Base-by-base conservation (phyloP, 2,113 vertebrate genomes). In the Galemys pyrenaicus region DNA sequence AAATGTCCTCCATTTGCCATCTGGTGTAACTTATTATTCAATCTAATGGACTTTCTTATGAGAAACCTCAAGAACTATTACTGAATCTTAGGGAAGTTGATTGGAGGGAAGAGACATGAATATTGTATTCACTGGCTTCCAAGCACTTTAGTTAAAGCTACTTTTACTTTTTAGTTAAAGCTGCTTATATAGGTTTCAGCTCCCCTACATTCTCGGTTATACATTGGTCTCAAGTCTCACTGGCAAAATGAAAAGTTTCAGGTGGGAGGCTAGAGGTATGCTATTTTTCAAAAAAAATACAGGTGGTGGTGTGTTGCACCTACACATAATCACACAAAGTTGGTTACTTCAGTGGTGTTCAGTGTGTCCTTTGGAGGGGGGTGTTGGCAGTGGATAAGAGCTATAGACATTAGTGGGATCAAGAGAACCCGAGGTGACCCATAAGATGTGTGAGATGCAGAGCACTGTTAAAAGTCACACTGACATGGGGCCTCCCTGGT, bases 111-210 rank as follows among this genome's bases (percentile, higher is more conserved):
- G 35, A 64, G 4, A 54, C 56, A 58, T 87, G 15, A 64, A 85
- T 81, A 70, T 64, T 93, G 4, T 93, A n/a, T 75, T 93, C n/a
- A 65, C 30, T 71, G 28, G 37, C 44, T 96, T 78, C 39, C 4
- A 60, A 3, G 65, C 30, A n/a, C 49, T 49, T 85, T 54, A 37
- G 13, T 70, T 89, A 75, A 87, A 90, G 35, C 13, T 78, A 71
- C 56, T 89, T 92, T 71, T 71, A 13, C 49, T 51, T 51, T 49
- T 85, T 62, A 37, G 17, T 70, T 89, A 75, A 87, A 90, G 35
- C 13, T 82, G 65, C 46, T 89, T 92, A 64, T 71, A 13, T 85
- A 37, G 20, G 44, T 67, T 91, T 82, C 30, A 54, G 39, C 10
- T 65, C 12, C 8, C 13, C 30, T 37, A 44, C 20, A 15, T 71